These are phyloP conservation scores for Oligia strigilis DNA, from an alignment of 2,888 invertebrate species.

Conservation along the genomic window DNA sequence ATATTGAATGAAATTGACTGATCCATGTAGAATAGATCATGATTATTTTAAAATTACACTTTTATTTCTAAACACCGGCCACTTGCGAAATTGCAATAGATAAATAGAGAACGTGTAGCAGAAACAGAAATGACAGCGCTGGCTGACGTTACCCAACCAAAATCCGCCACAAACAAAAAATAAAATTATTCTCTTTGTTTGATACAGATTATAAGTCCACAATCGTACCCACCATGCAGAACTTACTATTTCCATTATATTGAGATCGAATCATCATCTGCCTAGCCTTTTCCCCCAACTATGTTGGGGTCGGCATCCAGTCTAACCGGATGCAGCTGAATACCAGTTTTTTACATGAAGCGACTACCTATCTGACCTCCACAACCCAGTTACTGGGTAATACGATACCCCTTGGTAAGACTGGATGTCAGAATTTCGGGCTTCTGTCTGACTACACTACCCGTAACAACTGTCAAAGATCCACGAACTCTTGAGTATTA, in stretches of 20 bases:
- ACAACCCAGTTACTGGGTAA: no score
- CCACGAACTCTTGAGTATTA: no score
- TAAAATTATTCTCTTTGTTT: neutral
- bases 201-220: conserved; percentile 7
- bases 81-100: conserved; percentile 69
- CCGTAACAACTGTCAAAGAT: no score
- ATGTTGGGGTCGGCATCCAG: no score
- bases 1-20: conserved; percentile 75
- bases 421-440: no score
- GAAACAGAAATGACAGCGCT: conserved; percentile 73
- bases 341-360: no score
- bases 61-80: conserved; percentile 73
- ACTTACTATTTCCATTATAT: neutral
- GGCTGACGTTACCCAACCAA: conserved; percentile 79
- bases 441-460: no score
- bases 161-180: conserved; percentile 38
- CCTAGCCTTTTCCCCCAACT: no score
- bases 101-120: conserved; percentile 75
- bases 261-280: neutral
- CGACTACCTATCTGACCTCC: no score
- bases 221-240: neutral
- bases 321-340: no score
- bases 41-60: conserved; percentile 73
- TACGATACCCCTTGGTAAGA: no score
- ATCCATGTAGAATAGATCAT: conserved; percentile 83